phyloP scores from a whole-genome alignment of 2,888 invertebrate species.

The Protophormia terraenovae region DNA sequence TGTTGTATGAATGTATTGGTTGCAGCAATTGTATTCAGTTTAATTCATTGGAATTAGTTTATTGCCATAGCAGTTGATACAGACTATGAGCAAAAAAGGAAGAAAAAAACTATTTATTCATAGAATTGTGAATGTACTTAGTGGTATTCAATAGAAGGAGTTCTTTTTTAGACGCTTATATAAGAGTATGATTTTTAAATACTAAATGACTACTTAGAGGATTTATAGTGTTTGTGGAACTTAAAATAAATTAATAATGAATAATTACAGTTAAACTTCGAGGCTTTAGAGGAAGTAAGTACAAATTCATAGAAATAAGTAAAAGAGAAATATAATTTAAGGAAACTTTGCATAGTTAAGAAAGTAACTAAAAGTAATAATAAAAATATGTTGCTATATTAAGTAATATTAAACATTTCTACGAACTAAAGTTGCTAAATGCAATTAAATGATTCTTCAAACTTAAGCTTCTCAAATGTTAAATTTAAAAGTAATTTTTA shows the following conservation, averaged over 20 bases:
- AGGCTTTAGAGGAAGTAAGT: background rate
- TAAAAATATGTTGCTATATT: too few species aligned
- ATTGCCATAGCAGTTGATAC: background rate
- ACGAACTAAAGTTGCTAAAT: too few species aligned
- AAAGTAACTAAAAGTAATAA: too few species aligned
- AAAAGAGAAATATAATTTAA: background rate
- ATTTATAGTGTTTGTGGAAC: background rate
- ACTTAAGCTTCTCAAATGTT: too few species aligned
- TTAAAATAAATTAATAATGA: background rate
- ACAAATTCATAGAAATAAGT: background rate
- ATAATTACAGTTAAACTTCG: background rate
- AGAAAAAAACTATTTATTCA: slow-evolving; percentile 5
- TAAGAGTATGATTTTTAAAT: background rate
- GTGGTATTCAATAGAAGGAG: background rate
- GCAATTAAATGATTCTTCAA: too few species aligned
- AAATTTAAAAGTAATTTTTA: too few species aligned
- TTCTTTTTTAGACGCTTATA: background rate
- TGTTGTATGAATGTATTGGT: background rate
- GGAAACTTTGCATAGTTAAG: too few species aligned
- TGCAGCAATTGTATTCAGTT: background rate
- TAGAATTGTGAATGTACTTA: slow-evolving; percentile 7
- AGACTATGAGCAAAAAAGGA: background rate
- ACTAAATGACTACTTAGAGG: background rate
- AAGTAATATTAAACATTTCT: too few species aligned
- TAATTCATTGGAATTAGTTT: slow-evolving; percentile 31